These are phyloP conservation scores for Styela plicata DNA, from an alignment of 23 tunicate genomes.

Conservation along the genomic window DNA sequence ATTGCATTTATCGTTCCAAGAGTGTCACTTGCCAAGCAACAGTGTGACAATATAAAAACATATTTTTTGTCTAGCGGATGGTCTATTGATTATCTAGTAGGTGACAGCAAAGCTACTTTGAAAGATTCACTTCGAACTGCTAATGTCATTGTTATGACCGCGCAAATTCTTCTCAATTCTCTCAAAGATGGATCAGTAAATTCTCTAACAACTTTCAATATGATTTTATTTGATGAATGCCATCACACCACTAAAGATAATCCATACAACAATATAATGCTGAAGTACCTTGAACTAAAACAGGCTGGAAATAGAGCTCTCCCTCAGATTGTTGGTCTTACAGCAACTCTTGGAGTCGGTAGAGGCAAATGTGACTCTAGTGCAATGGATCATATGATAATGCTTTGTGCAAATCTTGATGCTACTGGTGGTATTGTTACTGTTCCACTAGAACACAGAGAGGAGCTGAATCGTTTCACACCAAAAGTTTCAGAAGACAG, in stretches of 20 bases:
- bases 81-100: constrained; percentile 8
- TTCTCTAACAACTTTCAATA: constrained; percentile 18
- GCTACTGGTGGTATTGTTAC: constrained; percentile 41
- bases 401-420: constrained; percentile 45
- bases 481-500: constrained; percentile 14
- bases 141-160: constrained; percentile 35
- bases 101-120: neutral
- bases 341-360: constrained; percentile 52
- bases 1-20: constrained; percentile 51
- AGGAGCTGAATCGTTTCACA: constrained; percentile 5
- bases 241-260: constrained; percentile 43
- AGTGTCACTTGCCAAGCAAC: constrained; percentile 43
- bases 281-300: constrained; percentile 1
- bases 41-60: constrained; percentile 30
- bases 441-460: constrained; percentile 1
- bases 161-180: constrained; percentile 38
- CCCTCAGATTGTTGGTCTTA: constrained; percentile 46
- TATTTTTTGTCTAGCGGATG: constrained; percentile 11
- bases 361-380: neutral
- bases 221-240: constrained; percentile 58
- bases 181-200: neutral
- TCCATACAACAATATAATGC: constrained; percentile 21
- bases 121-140: neutral
- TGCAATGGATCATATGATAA: constrained; percentile 23
- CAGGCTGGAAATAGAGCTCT: neutral